Conservation (phyloP, 2,888 invertebrate species). For the Galerucella pusilla region DNA sequence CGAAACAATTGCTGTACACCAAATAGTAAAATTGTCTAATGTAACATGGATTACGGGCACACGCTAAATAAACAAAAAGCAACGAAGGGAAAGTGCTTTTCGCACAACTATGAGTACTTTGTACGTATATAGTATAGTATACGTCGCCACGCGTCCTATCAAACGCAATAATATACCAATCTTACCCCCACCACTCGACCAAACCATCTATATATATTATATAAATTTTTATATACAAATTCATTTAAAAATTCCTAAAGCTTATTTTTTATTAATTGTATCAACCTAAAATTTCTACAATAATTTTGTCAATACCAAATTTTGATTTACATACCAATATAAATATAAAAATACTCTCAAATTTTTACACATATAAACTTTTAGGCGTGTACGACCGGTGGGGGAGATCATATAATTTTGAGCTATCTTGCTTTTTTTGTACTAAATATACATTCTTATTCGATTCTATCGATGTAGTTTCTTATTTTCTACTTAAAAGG, state of each 20-base stretch:
- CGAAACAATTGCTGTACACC: slow-evolving; percentile 68
- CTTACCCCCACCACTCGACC: slow-evolving; percentile 62
- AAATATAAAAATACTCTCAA: slow-evolving; percentile 68
- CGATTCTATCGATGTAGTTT: slow-evolving; percentile 66
- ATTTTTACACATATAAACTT: slow-evolving; percentile 67
- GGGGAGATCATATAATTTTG: slow-evolving; percentile 64
- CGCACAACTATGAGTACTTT: slow-evolving; percentile 66
- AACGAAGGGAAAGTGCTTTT: slow-evolving; percentile 63
- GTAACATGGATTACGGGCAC: slow-evolving; percentile 67
- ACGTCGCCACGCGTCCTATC: slow-evolving; percentile 63
- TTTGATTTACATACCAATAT: slow-evolving; percentile 68
- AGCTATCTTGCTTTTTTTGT: slow-evolving; percentile 66
- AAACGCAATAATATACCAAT: slow-evolving; percentile 62
- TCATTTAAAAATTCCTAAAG: slow-evolving; percentile 76
- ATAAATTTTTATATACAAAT: slow-evolving; percentile 78
- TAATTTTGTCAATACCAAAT: slow-evolving; percentile 67
- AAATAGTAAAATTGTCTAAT: slow-evolving; percentile 68
- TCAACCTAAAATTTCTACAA: slow-evolving; percentile 66
- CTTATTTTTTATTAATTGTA: slow-evolving; percentile 69
- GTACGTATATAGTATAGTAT: slow-evolving; percentile 66
- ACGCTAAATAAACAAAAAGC: slow-evolving; percentile 65
- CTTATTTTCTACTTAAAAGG: slow-evolving; percentile 63
- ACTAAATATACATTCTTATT: slow-evolving; percentile 67
- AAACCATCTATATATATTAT: slow-evolving; percentile 70
- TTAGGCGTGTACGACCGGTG: slow-evolving; percentile 54